Evolutionary conservation across 1,140 invertebrate genomes (phyloP).

Genomic region (Atopsyche davidsoni): DNA sequence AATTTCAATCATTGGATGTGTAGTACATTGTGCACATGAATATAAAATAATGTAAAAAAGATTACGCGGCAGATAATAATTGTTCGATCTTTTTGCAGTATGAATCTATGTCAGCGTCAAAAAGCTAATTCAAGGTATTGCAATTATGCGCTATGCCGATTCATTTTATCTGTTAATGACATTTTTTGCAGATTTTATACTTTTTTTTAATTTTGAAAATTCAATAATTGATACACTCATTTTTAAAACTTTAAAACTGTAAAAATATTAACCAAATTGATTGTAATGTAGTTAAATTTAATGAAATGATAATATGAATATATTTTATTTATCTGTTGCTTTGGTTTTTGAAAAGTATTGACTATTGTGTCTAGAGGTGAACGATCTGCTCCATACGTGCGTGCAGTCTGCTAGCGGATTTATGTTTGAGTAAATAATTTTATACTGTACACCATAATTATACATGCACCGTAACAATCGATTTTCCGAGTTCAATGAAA

Average conservation of each 20-base stretch:
- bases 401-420: neutral
- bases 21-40: too few relatives aligned
- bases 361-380: neutral
- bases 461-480: neutral
- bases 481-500: neutral
- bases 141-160: too few relatives aligned
- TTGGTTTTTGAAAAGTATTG: neutral
- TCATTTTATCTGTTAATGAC: too few relatives aligned
- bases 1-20: too few relatives aligned
- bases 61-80: too few relatives aligned
- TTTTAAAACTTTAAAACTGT: neutral
- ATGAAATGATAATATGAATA: neutral
- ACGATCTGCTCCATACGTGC: too few relatives aligned
- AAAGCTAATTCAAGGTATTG: too few relatives aligned
- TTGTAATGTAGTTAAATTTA: neutral
- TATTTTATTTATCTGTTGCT: neutral
- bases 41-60: too few relatives aligned
- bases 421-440: neutral
- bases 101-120: too few relatives aligned
- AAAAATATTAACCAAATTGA: neutral
- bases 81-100: too few relatives aligned
- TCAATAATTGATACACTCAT: neutral
- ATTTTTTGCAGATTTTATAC: too few relatives aligned
- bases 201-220: too few relatives aligned
- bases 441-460: neutral